Conservation (phyloP, 2,113 vertebrate genomes). For the Macrotis lagotis region DNA sequence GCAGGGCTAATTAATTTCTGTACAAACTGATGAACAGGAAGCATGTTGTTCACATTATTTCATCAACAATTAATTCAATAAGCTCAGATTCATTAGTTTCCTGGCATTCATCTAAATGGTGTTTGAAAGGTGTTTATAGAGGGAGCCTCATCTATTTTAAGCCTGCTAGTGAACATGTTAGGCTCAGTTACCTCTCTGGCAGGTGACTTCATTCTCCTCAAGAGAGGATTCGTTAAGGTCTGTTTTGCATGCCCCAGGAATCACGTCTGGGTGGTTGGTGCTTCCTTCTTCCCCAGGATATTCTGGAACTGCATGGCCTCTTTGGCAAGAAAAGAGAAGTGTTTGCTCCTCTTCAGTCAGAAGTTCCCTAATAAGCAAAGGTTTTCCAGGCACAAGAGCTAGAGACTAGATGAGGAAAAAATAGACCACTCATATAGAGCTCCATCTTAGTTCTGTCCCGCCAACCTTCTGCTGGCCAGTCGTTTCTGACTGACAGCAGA, state of each 20-base stretch:
- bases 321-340: conserved; percentile 38
- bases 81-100: conserved; percentile 76
- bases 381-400: neutral
- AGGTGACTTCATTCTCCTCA: conserved; percentile 67
- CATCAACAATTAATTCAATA: conserved; percentile 79
- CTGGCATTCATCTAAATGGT: conserved; percentile 68
- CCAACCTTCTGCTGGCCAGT: neutral
- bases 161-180: conserved; percentile 51
- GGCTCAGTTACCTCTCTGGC: conserved; percentile 52
- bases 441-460: neutral
- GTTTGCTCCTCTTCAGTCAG: neutral
- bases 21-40: conserved; percentile 77
- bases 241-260: conserved; percentile 64
- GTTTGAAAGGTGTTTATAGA: conserved; percentile 56
- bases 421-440: neutral
- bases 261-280: conserved; percentile 65
- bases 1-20: conserved; percentile 76
- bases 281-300: conserved; percentile 13
- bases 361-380: neutral
- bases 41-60: conserved; percentile 69
- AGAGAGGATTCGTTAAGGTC: conserved; percentile 67
- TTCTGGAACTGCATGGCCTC: conserved; percentile 57
- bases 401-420: neutral
- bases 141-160: conserved; percentile 68
- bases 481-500: neutral